Evolutionary conservation across 2,888 invertebrate genomes (phyloP).

Genomic region (Ectropis crepuscularia): DNA sequence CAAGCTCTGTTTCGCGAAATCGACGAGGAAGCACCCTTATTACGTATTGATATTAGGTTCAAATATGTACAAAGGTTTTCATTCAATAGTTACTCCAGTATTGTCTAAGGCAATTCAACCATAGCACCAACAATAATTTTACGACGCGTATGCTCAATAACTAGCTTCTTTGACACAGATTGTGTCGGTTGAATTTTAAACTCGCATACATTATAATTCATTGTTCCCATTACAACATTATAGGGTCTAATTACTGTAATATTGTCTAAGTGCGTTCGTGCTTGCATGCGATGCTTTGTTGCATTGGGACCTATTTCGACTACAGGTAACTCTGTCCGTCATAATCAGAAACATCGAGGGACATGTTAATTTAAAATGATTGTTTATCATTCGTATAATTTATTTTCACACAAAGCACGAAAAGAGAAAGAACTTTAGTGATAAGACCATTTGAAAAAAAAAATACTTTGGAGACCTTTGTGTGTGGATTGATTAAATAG

Average conservation of each 20-base stretch:
- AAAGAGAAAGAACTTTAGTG: too few relatives aligned
- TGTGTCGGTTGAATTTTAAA: constrained; percentile 63
- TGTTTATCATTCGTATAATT: too few relatives aligned
- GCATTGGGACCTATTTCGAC: constrained; percentile 25
- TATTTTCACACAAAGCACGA: too few relatives aligned
- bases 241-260: constrained; percentile 76
- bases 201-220: constrained; percentile 68
- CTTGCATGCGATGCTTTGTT: constrained; percentile 60
- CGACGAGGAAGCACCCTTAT: constrained; percentile 20
- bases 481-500: too few relatives aligned
- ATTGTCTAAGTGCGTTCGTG: constrained; percentile 58
- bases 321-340: background rate
- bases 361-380: too few relatives aligned
- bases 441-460: too few relatives aligned
- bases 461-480: too few relatives aligned
- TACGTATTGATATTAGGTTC: background rate
- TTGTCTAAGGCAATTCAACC: constrained; percentile 49
- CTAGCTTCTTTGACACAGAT: constrained; percentile 62
- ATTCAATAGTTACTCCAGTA: constrained; percentile 43
- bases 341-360: too few relatives aligned
- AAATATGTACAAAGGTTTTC: constrained; percentile 25
- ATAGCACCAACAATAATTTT: constrained; percentile 44
- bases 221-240: constrained; percentile 76
- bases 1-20: constrained; percentile 25
- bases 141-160: constrained; percentile 43